Evolutionary conservation across 2,888 invertebrate species (phyloP), one percentile per base, ranked within the genome.

Genomic region (Ceramica pisi): DNA sequence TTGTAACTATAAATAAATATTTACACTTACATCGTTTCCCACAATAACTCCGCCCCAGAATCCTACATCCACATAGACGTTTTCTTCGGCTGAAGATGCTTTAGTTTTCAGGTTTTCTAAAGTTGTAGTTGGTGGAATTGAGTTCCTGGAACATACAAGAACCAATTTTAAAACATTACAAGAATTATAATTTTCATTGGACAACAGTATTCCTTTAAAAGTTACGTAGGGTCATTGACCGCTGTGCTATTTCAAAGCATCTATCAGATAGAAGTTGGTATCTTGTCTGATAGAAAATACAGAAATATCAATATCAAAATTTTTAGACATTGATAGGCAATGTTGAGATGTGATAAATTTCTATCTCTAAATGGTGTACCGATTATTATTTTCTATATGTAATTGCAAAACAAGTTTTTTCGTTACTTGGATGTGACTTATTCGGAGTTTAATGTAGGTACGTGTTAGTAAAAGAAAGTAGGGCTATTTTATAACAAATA

Each of bases 31-130:
- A 89, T 96, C 92, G 90, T 98, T 98, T 72, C 96, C 97, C 0
- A 97, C 97, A 61, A 97, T 96, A 1, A 98, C 96, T n/a, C 98
- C 98, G n/a, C 98, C 98, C 98, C 98, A 98, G 91, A 98, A 98
- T 5, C 97, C 98, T 57, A 98, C 97, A 88, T 98, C 98, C 0
- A 97, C 97, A 81, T 95, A 97, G 35, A 97, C 94, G 82, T 97
- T 96, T 2, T 96, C 96, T 51, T 94, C 90, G 0, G 98, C 97
- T 3, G 96, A 95, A 16, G 91, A 85, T 3, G 97, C 95, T 92
- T 98, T 98, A 1, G 92, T 93, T 86, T 96, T 95, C 10, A 98
- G 94, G 85, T 97, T 97, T 41, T 96, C 93, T 31, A 97, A 86
- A 0, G 96, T 97, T 0, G 97, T 97, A 0, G 98, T 98, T 4